These are phyloP conservation scores for Sebastes kiyomatsui DNA, from an alignment of 2,797 vertebrate genomes.

Conservation along the genomic window DNA sequence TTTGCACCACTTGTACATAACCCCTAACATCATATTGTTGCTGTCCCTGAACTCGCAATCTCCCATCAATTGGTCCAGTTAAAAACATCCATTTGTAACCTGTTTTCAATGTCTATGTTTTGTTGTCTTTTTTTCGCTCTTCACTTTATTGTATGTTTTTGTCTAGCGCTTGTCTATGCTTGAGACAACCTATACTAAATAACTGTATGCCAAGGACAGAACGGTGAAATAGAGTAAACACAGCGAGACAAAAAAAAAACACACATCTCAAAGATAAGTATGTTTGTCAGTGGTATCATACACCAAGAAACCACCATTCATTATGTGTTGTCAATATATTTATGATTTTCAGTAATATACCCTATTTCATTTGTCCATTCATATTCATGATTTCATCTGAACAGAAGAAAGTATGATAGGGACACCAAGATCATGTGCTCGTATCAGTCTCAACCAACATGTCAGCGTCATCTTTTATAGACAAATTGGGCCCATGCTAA, in stretches of 20 bases:
- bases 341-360: not conserved
- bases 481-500: not conserved
- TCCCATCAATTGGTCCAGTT: constrained; percentile 1
- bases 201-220: constrained; percentile 9
- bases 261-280: not conserved
- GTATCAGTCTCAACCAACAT: not conserved
- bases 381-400: not conserved
- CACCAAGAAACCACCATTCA: not conserved
- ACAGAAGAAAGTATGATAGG: not conserved
- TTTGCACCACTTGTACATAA: constrained; percentile 21
- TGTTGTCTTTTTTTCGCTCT: constrained; percentile 19
- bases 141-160: not conserved
- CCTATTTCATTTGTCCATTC: not conserved
- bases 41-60: constrained; percentile 54
- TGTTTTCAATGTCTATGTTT: constrained; percentile 2
- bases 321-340: not conserved
- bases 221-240: not conserved
- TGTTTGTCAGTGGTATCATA: not conserved
- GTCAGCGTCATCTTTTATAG: not conserved
- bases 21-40: constrained; percentile 19
- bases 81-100: constrained; percentile 30
- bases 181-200: not conserved
- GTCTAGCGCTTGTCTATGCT: not conserved
- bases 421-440: not conserved
- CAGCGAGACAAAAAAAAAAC: not conserved